Evolutionary conservation across 2,797 vertebrate species (phyloP).

Genomic region (Bradypodion pumilum): DNA sequence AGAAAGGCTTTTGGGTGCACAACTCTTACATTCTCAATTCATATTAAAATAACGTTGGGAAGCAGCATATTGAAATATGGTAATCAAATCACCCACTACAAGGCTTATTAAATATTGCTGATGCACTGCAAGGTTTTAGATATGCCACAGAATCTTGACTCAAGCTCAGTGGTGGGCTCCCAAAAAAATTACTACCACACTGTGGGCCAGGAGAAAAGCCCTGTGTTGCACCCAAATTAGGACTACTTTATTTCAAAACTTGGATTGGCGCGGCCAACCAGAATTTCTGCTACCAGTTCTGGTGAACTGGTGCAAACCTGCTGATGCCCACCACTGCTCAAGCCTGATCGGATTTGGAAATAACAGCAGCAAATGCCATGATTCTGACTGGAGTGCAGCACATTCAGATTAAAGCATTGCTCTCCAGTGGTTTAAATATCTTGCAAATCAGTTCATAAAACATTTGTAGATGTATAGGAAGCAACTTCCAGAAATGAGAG

Average conservation of each 20-base stretch:
- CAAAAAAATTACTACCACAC: too few species aligned
- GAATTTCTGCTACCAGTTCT: too few species aligned
- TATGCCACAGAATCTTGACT: constrained; percentile 4
- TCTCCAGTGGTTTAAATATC: constrained; percentile 14
- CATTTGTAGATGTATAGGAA: neutral
- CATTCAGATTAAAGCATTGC: neutral
- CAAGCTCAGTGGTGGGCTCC: too few species aligned
- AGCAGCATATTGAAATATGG: neutral
- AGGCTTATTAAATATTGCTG: constrained; percentile 20
- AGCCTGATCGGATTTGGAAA: constrained; percentile 21
- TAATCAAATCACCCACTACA: neutral
- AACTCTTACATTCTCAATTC: neutral
- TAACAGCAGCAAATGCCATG: constrained; percentile 12
- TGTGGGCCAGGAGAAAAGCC: too few species aligned
- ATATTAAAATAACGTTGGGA: constrained; percentile 6
- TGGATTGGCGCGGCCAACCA: too few species aligned
- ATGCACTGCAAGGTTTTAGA: constrained; percentile 11
- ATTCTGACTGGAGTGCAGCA: constrained; percentile 2
- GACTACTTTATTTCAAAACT: too few species aligned
- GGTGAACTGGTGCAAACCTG: too few species aligned
- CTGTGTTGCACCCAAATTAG: too few species aligned
- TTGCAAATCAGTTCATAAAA: constrained; percentile 22
- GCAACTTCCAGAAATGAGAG: neutral
- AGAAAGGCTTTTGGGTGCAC: too few species aligned
- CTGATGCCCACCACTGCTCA: too few species aligned